phyloP scores from a whole-genome alignment of 2,797 vertebrate species.

The Gobio occitaniae region DNA sequence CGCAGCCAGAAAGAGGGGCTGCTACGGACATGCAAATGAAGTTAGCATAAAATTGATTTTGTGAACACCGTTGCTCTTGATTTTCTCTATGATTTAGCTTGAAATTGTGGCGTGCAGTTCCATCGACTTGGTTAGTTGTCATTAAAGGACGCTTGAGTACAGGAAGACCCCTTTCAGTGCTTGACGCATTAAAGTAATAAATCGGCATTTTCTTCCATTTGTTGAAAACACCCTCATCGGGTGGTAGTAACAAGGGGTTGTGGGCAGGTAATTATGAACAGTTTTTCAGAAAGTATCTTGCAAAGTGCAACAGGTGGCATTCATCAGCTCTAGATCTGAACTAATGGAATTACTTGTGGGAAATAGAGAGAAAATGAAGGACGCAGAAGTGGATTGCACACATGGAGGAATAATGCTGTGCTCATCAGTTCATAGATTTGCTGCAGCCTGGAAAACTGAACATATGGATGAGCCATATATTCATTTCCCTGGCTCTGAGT shows the following conservation, averaged over 20 bases:
- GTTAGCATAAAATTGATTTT: constrained; percentile 38
- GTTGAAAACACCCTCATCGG: background rate
- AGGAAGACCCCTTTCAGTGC: background rate
- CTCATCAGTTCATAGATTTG: constrained; percentile 58
- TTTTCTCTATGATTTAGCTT: constrained; percentile 37
- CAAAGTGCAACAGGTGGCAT: constrained; percentile 38
- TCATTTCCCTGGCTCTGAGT: constrained; percentile 42
- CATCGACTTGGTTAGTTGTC: background rate
- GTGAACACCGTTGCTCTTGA: constrained; percentile 7
- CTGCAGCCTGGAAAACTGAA: constrained; percentile 34
- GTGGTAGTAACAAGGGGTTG: background rate
- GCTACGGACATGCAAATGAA: constrained; percentile 43
- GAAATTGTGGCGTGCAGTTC: constrained; percentile 7
- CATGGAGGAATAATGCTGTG: constrained; percentile 56
- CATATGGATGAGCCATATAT: constrained; percentile 49
- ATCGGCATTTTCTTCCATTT: background rate
- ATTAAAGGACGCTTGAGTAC: constrained; percentile 20
- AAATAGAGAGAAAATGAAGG: constrained; percentile 26
- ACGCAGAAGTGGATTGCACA: constrained; percentile 56
- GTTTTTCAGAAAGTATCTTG: background rate
- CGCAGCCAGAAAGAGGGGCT: background rate
- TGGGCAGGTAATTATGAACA: background rate
- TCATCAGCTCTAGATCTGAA: constrained; percentile 46
- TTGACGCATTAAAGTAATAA: background rate
- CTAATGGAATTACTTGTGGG: constrained; percentile 49